A percentile compares a stretch with the other conserved stretches of the same genome.
Conservation (phyloP, 2,797 vertebrate genomes). For the Diceros bicornis region DNA sequence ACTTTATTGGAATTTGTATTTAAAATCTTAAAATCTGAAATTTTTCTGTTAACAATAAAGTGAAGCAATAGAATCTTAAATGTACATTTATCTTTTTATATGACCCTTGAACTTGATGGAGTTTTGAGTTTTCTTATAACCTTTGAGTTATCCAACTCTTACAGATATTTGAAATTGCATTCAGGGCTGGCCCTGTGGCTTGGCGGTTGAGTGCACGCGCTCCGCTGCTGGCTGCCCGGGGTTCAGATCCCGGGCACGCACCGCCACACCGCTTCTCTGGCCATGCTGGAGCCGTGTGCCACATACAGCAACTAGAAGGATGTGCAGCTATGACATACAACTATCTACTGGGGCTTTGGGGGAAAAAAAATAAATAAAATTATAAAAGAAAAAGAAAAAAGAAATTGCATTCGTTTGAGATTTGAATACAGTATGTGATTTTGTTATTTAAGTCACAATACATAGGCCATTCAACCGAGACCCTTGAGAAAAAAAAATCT, state of each 20-base stretch:
- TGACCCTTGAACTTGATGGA: background rate
- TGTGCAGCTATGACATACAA: no score
- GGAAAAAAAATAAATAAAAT: no score
- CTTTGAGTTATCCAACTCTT: background rate
- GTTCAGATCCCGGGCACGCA: no score
- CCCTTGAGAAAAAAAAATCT: background rate
- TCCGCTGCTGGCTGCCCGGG: no score
- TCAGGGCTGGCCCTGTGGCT: no score
- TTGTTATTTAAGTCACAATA: background rate
- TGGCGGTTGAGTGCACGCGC: no score
- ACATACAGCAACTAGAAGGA: no score
- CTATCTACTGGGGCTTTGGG: no score
- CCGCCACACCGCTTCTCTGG: no score
- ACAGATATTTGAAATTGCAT: constrained; percentile 23
- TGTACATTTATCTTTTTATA: background rate
- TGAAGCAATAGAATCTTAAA: background rate
- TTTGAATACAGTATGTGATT: background rate
- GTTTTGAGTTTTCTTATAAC: background rate
- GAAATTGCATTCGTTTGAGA: background rate
- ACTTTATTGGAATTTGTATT: background rate
- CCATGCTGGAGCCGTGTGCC: no score
- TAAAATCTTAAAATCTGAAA: background rate
- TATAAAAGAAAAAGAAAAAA: no score
- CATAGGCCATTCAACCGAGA: background rate
- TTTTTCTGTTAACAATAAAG: background rate